phyloP scores from a whole-genome alignment of 2,113 vertebrate genomes.

The Toxostoma redivivum region DNA sequence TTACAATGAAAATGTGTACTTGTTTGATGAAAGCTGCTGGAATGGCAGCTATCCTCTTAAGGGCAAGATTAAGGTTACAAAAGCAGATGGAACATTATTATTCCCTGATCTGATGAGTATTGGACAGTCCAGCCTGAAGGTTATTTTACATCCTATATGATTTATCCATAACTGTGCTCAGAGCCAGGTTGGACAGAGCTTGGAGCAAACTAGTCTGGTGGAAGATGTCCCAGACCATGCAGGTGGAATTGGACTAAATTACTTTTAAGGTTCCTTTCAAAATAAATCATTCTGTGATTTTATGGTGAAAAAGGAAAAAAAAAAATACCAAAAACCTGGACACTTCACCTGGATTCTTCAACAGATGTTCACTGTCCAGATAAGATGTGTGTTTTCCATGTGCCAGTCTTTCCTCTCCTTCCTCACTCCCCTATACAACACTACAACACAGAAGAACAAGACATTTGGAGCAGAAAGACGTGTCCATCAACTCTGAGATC shows the following conservation, averaged over 20 bases:
- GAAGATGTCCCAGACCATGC: neutral
- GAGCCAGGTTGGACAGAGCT: neutral
- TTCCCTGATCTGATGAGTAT: neutral
- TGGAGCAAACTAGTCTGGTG: neutral
- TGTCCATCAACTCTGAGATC: neutral
- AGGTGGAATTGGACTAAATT: neutral
- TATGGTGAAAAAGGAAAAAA: neutral
- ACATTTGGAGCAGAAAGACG: rapidly evolving
- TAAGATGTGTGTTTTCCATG: neutral
- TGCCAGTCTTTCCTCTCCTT: neutral
- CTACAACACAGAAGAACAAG: rapidly evolving
- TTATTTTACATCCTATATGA: neutral
- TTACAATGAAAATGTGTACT: neutral
- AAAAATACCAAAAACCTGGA: no score
- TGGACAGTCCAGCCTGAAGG: neutral
- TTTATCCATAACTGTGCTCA: neutral
- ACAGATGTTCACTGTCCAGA: neutral
- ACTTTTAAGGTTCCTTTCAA: neutral
- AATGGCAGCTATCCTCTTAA: neutral
- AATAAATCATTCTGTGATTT: neutral
- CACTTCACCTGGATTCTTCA: neutral
- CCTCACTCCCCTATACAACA: neutral
- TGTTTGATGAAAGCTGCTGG: neutral
- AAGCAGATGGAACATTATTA: neutral
- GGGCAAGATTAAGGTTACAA: neutral